phyloP scores from a whole-genome alignment of 1,140 invertebrate genomes.

The Penaeus chinensis region DNA sequence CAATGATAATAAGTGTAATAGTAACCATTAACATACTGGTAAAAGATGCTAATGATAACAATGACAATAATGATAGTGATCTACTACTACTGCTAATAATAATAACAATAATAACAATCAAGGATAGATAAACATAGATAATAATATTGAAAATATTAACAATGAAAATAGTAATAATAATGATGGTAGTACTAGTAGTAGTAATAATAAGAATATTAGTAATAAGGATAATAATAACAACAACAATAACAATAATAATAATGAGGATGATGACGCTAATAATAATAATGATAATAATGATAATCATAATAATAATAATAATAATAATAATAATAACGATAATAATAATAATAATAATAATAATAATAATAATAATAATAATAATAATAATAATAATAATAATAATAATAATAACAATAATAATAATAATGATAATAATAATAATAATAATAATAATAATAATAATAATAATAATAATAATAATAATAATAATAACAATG shows the following conservation, averaged over 20 bases:
- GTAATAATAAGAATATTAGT: background rate
- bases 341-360: slow-evolving; percentile 9
- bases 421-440: background rate
- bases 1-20: too few relatives aligned
- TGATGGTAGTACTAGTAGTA: background rate
- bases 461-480: slow-evolving; percentile 5
- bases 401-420: slow-evolving; percentile 6
- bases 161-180: too few relatives aligned
- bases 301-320: background rate
- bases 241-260: slow-evolving; percentile 4
- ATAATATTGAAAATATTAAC: too few relatives aligned
- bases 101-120: background rate
- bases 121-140: too few relatives aligned
- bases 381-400: background rate
- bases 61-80: background rate
- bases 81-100: too few relatives aligned
- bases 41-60: background rate
- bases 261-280: background rate
- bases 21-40: too few relatives aligned
- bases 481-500: background rate
- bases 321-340: background rate
- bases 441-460: background rate
- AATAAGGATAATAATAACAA: background rate
- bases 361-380: slow-evolving; percentile 2
- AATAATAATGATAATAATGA: background rate